Evolutionary conservation across 2,797 vertebrate genomes (phyloP).

Genomic region (Acrossocheilus fasciatus): DNA sequence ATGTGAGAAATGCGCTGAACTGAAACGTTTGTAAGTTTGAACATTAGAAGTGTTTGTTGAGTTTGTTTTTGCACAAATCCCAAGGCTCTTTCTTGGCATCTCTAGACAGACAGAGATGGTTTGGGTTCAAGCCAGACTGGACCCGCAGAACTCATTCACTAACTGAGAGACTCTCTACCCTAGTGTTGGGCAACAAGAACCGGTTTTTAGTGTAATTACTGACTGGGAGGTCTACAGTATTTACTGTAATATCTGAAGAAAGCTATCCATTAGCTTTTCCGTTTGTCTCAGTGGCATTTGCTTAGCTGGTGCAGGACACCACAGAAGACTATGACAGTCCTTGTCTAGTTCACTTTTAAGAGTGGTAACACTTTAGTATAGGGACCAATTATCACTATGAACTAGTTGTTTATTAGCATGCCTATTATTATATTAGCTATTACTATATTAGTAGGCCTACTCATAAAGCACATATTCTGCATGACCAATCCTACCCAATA

Average conservation of each 20-base stretch:
- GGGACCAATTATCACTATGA: not conserved
- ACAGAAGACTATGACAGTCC: not conserved
- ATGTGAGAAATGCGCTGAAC: not conserved
- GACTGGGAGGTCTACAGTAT: not conserved
- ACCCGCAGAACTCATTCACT: not conserved
- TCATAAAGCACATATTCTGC: not conserved
- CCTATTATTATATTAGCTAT: not conserved
- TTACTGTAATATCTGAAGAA: constrained; percentile 5
- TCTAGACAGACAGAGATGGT: not conserved
- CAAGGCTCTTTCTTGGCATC: not conserved
- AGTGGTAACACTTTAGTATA: not conserved
- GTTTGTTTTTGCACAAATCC: not conserved
- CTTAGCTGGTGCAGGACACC: not conserved
- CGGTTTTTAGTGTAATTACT: constrained; percentile 13
- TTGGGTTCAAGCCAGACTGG: not conserved
- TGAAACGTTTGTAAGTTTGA: not conserved
- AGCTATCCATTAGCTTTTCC: not conserved
- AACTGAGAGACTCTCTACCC: not conserved
- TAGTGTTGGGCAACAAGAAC: not conserved
- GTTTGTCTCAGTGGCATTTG: not conserved
- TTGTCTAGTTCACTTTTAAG: not conserved
- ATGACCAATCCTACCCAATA: not conserved
- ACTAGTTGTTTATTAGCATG: not conserved
- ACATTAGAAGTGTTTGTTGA: not conserved
- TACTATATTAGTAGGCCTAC: not conserved